These are phyloP conservation scores for Philopotamus ludificatus DNA, from an alignment of 1,140 invertebrate genomes.

Conservation along the genomic window DNA sequence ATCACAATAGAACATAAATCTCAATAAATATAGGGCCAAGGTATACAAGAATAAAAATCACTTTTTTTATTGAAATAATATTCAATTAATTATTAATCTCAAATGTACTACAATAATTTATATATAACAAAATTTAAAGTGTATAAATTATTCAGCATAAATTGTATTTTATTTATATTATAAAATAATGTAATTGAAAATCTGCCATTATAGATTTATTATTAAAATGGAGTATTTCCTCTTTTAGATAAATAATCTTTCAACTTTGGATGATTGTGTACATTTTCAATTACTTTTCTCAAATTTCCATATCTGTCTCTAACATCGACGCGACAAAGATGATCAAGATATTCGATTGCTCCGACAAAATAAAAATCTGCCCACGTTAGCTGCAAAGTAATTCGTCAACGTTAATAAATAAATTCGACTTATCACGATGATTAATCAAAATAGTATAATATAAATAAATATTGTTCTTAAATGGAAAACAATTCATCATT, in stretches of 20 bases:
- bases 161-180: not conserved
- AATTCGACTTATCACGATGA: too few relatives aligned
- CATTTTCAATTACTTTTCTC: slow-evolving; percentile 43
- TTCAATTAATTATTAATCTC: not conserved
- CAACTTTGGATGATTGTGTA: slow-evolving; percentile 45
- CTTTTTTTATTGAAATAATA: too few relatives aligned
- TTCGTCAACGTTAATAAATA: too few relatives aligned
- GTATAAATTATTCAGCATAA: not conserved
- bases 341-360: slow-evolving; percentile 37
- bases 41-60: too few relatives aligned
- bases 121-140: not conserved
- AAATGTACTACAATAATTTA: not conserved
- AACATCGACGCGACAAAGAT: slow-evolving; percentile 30
- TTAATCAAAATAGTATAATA: not conserved
- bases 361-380: slow-evolving; percentile 44
- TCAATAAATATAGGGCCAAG: too few relatives aligned
- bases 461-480: slow-evolving; percentile 1
- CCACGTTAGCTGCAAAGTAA: slow-evolving; percentile 42
- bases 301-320: slow-evolving; percentile 42
- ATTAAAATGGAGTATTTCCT: slow-evolving; percentile 38
- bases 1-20: too few relatives aligned
- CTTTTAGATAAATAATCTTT: slow-evolving; percentile 46
- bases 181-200: not conserved
- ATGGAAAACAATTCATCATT: slow-evolving; percentile 22
- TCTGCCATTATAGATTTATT: too few relatives aligned